Evolutionary conservation across 1,140 invertebrate species (phyloP), one percentile per base, ranked within the genome.

Genomic region (Charaxes varanes): DNA sequence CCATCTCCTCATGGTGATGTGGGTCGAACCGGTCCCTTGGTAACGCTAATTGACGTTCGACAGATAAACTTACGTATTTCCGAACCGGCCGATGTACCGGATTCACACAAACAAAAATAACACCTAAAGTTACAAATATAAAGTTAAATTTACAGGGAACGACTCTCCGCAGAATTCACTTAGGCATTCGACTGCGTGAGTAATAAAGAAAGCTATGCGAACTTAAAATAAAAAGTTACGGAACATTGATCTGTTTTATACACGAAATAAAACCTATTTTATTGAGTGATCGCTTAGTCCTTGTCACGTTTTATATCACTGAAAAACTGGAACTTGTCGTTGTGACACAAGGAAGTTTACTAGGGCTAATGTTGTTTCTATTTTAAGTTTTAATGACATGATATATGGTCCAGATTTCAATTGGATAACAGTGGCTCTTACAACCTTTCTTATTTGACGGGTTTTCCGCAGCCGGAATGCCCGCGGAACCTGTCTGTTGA

Each of bases 261-360:
- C 30, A 34, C 6, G 63, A 53, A 69, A 77, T 80, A 80, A 73
- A 76, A 80, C 42, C 55, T 62, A 80, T 77, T 76, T 77, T 77
- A 71, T 77, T 77, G 70, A 77, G 62, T 73, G 68, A 73, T 73
- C 54, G 58, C 22, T 51, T 48, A 58, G 66, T 33, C 40, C 54
- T 65, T 77, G 66, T 76, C 68, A 68, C 72, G 66, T 77, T 76
- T 63, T 74, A 68, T 62, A 63, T 71, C 60, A 73, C 62, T 62
- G 43, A 57, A 62, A 58, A 63, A 52, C 52, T 41, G 46, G 42
- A 69, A 69, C 70, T 52, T 24, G 62, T 72, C 67, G 57, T 63
- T 60, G 54, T 69, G 58, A 65, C 53, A 49, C 65, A 72, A 79
- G 65, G 65, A 43, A 37, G 32, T 68, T 58, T 43, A 10, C 50